These are phyloP conservation scores for Triplophysa siluroides DNA, from an alignment of 2,113 vertebrate species.

Conservation along the genomic window DNA sequence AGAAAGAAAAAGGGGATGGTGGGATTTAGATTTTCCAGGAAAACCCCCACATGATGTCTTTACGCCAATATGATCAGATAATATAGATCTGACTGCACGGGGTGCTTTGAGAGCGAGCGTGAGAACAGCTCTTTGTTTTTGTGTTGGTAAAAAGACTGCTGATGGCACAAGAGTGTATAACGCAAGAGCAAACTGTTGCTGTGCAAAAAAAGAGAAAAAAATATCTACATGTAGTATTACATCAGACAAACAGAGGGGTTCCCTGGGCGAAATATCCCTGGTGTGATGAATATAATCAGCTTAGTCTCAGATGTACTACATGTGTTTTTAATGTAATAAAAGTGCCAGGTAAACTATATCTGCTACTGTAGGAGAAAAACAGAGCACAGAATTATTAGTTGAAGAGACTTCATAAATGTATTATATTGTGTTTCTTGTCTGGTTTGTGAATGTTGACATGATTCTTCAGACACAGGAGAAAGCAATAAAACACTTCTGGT, in stretches of 20 bases:
- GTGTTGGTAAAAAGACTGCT: constrained; percentile 32
- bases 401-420: neutral
- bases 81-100: constrained; percentile 61
- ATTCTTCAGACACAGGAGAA: constrained; percentile 17
- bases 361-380: neutral
- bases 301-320: neutral
- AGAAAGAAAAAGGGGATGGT: constrained; percentile 15
- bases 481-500: constrained; percentile 5
- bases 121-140: constrained; percentile 19
- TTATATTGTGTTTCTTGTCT: neutral
- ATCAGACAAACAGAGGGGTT: neutral
- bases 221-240: neutral
- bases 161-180: neutral
- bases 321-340: neutral
- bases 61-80: constrained; percentile 61
- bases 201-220: neutral
- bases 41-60: constrained; percentile 64
- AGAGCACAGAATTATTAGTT: neutral
- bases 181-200: neutral
- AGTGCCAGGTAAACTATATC: constrained; percentile 5
- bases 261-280: neutral
- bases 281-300: neutral
- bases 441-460: constrained; percentile 24
- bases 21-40: constrained; percentile 61
- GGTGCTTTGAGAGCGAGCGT: constrained; percentile 42